Evolutionary conservation across 1,140 invertebrate genomes (phyloP).

Genomic region (Drosophila grimshawi): DNA sequence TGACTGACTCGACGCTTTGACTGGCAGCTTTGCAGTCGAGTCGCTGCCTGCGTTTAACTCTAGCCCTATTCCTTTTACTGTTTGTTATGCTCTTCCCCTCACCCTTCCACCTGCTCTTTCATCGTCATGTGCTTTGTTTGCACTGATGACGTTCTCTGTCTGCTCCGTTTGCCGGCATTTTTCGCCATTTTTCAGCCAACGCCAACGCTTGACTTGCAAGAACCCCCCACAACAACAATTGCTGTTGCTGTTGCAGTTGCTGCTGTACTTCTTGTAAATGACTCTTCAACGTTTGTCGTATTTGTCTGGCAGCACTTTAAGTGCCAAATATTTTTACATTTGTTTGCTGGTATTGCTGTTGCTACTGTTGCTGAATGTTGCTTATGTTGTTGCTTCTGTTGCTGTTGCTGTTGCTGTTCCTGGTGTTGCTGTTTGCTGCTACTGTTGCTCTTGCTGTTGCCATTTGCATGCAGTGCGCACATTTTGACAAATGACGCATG

Average conservation of each 20-base stretch:
- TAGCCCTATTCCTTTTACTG: conserved; percentile 10
- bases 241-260: conserved; percentile 9
- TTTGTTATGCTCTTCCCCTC: neutral
- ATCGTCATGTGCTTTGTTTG: conserved; percentile 71
- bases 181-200: conserved; percentile 66
- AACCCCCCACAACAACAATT: conserved; percentile 14
- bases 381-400: neutral
- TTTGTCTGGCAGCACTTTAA: conserved; percentile 80
- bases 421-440: conserved; percentile 19
- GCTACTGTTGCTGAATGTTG: conserved; percentile 14
- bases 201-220: conserved; percentile 41
- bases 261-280: conserved; percentile 74
- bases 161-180: conserved; percentile 62
- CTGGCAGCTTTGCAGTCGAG: conserved; percentile 13
- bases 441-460: conserved; percentile 26
- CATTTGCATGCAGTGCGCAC: conserved; percentile 41
- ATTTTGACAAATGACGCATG: conserved; percentile 54
- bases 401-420: conserved; percentile 22
- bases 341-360: conserved; percentile 56
- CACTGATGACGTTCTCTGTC: conserved; percentile 64
- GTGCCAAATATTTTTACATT: conserved; percentile 82
- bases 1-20: conserved; percentile 11
- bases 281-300: conserved; percentile 81
- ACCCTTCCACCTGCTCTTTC: conserved; percentile 20
- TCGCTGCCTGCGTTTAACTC: conserved; percentile 22